Conservation (phyloP, 1,140 invertebrate species). For the Drosophila sturtevanti region DNA sequence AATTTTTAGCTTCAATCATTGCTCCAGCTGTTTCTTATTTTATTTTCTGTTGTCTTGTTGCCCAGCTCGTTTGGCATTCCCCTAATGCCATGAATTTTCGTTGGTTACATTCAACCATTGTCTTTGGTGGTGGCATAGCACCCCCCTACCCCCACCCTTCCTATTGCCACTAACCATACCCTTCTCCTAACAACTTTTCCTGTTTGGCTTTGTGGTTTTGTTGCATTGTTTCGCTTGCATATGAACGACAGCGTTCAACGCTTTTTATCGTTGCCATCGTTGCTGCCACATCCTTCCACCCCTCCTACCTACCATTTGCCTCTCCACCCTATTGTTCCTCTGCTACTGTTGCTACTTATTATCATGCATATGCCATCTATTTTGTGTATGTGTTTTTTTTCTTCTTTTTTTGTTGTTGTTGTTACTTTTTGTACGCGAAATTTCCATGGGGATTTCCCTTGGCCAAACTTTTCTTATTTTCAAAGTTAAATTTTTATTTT, state of each 20-base stretch:
- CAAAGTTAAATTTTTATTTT: too few relatives aligned
- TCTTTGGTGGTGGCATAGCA: constrained; percentile 61
- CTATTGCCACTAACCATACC: neutral
- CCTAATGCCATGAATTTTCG: constrained; percentile 77
- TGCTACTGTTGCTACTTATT: constrained; percentile 56
- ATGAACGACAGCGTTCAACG: constrained; percentile 76
- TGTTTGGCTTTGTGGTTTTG: constrained; percentile 50
- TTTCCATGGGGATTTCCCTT: constrained; percentile 72
- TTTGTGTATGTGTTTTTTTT: neutral
- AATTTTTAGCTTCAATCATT: neutral
- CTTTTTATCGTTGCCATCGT: constrained; percentile 64
- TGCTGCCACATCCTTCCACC: constrained; percentile 32
- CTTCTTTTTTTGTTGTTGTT: constrained; percentile 3
- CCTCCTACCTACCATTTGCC: neutral
- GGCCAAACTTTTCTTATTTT: constrained; percentile 39
- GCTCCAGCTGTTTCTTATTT: constrained; percentile 28
- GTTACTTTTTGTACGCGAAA: constrained; percentile 47
- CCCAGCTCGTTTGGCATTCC: constrained; percentile 70
- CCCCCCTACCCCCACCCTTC: neutral
- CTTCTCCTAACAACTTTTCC: neutral
- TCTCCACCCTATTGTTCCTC: neutral
- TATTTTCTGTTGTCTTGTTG: constrained; percentile 48
- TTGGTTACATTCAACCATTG: constrained; percentile 73
- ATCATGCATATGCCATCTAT: constrained; percentile 41
- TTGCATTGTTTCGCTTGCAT: constrained; percentile 70